Percentiles rank a stretch among this genome's conserved stretches.
Conservation (phyloP, 2,113 vertebrate genomes). For the Poeciliopsis turrubarensis region DNA sequence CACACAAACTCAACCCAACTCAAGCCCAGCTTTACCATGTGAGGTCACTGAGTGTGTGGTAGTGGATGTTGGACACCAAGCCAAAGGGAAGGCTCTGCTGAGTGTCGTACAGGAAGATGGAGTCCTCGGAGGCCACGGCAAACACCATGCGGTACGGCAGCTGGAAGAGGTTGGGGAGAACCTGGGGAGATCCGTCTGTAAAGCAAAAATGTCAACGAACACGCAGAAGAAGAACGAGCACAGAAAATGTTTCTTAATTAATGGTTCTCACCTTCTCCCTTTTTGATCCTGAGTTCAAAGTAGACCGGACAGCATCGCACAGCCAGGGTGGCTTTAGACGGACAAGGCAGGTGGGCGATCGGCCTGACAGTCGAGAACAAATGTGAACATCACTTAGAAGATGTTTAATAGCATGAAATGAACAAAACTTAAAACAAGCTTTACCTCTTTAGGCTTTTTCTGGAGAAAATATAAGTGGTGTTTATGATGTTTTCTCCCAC, state of each 20-base stretch:
- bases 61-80: slow-evolving; percentile 95
- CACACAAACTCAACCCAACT: background rate
- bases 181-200: slow-evolving; percentile 75
- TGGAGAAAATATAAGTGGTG: slow-evolving; percentile 95
- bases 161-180: slow-evolving; percentile 74
- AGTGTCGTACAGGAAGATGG: slow-evolving; percentile 92
- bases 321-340: slow-evolving; percentile 92
- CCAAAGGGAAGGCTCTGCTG: slow-evolving; percentile 93
- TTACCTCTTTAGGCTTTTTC: slow-evolving; percentile 93
- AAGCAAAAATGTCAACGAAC: background rate
- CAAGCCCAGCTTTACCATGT: slow-evolving; percentile 84
- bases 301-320: slow-evolving; percentile 95
- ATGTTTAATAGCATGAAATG: background rate
- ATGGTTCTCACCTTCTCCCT: slow-evolving; percentile 77
- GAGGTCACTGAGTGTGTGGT: slow-evolving; percentile 96
- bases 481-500: slow-evolving; percentile 93
- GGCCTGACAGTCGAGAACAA: slow-evolving; percentile 79
- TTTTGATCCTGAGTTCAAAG: slow-evolving; percentile 86
- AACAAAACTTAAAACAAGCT: background rate
- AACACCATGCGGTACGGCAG: slow-evolving; percentile 95
- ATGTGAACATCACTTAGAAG: background rate
- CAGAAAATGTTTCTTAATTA: background rate
- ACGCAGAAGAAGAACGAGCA: background rate
- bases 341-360: slow-evolving; percentile 92
- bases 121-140: slow-evolving; percentile 95